Conservation (phyloP, 2,888 invertebrate genomes). For the Noctua janthina region DNA sequence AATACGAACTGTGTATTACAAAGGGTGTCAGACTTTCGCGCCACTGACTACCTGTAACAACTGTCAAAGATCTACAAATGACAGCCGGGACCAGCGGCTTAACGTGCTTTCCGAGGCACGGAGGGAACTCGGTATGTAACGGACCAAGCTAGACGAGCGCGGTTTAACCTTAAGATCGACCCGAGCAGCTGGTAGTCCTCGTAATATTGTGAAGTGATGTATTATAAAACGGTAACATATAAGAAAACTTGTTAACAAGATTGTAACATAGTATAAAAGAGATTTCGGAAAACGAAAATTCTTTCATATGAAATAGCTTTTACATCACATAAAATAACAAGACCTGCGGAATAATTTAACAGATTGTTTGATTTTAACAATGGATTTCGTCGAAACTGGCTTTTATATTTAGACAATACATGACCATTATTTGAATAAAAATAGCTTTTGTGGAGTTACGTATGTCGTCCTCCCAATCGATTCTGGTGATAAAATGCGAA, state of each 20-base stretch:
- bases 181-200: not conserved
- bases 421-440: conserved; percentile 34
- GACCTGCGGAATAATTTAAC: conserved; percentile 67
- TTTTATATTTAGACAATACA: conserved; percentile 44
- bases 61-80: too few species aligned
- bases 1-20: too few species aligned
- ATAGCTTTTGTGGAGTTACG: conserved; percentile 24
- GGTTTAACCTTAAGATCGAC: too few species aligned
- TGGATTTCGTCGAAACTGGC: conserved; percentile 40
- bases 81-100: too few species aligned
- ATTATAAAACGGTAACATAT: not conserved
- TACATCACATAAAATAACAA: conserved; percentile 62
- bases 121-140: too few species aligned
- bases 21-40: too few species aligned
- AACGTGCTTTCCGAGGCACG: too few species aligned
- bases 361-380: conserved; percentile 55
- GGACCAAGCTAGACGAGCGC: too few species aligned
- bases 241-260: not conserved
- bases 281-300: not conserved
- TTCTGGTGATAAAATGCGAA: conserved; percentile 29
- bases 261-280: not conserved
- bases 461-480: not conserved
- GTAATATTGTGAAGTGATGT: conserved; percentile 30
- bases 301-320: conserved; percentile 17
- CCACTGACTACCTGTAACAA: too few species aligned